Percentiles rank a stretch among this genome's conserved stretches.
phyloP scores from a whole-genome alignment of 2,113 vertebrate species.

The Hirundichthys speculiger region DNA sequence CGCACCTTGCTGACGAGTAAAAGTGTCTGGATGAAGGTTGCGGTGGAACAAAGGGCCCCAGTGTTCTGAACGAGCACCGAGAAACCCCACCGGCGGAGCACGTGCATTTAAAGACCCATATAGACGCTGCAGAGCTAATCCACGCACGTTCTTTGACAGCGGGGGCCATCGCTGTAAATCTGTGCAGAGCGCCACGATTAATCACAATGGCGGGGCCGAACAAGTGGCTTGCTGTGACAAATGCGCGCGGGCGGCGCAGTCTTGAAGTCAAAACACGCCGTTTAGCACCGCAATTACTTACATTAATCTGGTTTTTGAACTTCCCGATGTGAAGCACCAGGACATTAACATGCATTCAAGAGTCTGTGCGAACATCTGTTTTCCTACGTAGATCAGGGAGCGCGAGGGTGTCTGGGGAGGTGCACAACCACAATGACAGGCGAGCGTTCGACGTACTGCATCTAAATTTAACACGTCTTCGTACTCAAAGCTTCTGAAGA shows the following conservation, averaged over 20 bases:
- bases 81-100: background rate
- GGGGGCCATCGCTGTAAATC: conserved; percentile 48
- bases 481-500: conserved; percentile 31
- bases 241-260: conserved; percentile 48
- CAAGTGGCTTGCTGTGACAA: conserved; percentile 54
- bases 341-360: conserved; percentile 1
- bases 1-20: conserved; percentile 69
- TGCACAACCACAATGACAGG: conserved; percentile 50
- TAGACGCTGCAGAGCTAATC: conserved; percentile 19
- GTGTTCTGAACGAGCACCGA: conserved; percentile 42
- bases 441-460: conserved; percentile 32
- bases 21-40: conserved; percentile 69
- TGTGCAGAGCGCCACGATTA: conserved; percentile 40
- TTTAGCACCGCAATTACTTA: conserved; percentile 34
- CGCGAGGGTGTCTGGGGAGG: conserved; percentile 37
- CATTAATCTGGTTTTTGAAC: conserved; percentile 34
- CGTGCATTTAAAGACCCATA: conserved; percentile 28
- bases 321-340: conserved; percentile 14
- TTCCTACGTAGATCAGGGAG: conserved; percentile 38
- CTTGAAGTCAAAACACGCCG: conserved; percentile 27
- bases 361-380: conserved; percentile 35
- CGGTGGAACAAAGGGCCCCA: conserved; percentile 61
- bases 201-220: conserved; percentile 53
- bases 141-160: conserved; percentile 31
- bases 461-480: conserved; percentile 41